A percentile compares a stretch with the other conserved stretches of the same genome.
These are phyloP conservation scores for Peromyscus nudipes DNA, from an alignment of 2,797 vertebrate species.

Conservation along the genomic window DNA sequence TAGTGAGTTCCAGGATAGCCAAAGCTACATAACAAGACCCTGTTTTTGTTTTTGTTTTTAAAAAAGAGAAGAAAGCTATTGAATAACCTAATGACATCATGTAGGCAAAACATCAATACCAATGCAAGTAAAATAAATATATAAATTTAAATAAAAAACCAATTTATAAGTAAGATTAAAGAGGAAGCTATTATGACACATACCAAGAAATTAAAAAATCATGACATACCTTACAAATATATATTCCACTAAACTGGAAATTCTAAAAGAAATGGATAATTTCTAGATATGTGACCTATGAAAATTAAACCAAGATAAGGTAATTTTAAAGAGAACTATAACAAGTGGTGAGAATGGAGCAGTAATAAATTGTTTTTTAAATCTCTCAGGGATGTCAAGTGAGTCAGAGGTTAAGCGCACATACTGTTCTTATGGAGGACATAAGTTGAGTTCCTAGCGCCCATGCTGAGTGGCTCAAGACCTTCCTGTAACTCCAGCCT, in stretches of 20 bases:
- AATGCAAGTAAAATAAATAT: not conserved
- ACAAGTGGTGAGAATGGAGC: not conserved
- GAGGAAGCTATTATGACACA: not conserved
- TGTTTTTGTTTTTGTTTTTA: no score
- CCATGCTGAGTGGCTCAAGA: not conserved
- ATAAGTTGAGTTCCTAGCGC: not conserved
- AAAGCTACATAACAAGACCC: no score
- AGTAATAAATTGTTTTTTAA: not conserved
- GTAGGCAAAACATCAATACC: not conserved
- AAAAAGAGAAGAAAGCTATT: not conserved
- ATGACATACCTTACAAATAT: not conserved
- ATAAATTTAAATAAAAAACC: not conserved
- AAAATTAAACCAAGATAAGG: not conserved
- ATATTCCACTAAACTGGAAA: no score
- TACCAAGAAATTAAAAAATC: not conserved
- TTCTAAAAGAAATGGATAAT: no score
- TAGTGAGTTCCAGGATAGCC: no score
- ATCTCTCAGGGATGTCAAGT: not conserved
- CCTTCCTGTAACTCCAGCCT: not conserved
- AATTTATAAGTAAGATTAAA: not conserved
- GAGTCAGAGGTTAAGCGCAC: not conserved
- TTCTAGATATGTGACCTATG: no score
- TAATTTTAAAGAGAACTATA: not conserved
- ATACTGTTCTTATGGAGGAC: not conserved
- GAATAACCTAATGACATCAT: not conserved